Conservation (phyloP, 2,888 invertebrate species). For the Athalia circularis region DNA sequence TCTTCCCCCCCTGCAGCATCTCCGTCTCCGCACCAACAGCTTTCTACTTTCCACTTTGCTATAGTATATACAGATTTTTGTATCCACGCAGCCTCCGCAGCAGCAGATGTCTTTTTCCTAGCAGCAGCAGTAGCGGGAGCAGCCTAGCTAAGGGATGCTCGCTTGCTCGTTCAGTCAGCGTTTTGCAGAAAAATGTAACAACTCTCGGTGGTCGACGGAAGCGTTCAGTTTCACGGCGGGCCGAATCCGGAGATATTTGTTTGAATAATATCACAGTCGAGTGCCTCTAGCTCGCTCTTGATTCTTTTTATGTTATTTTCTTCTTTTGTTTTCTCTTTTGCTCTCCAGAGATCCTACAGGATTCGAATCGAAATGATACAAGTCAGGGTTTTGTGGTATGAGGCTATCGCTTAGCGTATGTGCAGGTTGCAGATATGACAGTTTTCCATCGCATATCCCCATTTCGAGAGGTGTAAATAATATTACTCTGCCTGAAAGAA, state of each 20-base stretch:
- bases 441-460: neutral
- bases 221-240: constrained; percentile 29
- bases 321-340: too few relatives aligned
- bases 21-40: neutral
- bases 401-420: constrained; percentile 21
- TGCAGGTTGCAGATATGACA: neutral
- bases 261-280: constrained; percentile 44
- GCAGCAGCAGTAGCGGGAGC: neutral
- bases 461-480: constrained; percentile 14
- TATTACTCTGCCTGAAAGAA: neutral
- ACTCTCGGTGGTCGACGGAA: constrained; percentile 32
- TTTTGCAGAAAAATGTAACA: constrained; percentile 25
- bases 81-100: too few relatives aligned
- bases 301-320: too few relatives aligned
- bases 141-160: constrained; percentile 10
- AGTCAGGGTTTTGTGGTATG: neutral
- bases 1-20: neutral
- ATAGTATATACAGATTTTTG: too few relatives aligned
- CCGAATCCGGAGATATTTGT: constrained; percentile 39
- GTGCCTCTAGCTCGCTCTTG: constrained; percentile 1
- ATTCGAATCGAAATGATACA: constrained; percentile 15
- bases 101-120: neutral
- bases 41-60: too few relatives aligned
- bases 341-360: neutral
- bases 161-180: too few relatives aligned